phyloP scores from a whole-genome alignment of 2,797 vertebrate genomes.

The Dryobates pubescens region DNA sequence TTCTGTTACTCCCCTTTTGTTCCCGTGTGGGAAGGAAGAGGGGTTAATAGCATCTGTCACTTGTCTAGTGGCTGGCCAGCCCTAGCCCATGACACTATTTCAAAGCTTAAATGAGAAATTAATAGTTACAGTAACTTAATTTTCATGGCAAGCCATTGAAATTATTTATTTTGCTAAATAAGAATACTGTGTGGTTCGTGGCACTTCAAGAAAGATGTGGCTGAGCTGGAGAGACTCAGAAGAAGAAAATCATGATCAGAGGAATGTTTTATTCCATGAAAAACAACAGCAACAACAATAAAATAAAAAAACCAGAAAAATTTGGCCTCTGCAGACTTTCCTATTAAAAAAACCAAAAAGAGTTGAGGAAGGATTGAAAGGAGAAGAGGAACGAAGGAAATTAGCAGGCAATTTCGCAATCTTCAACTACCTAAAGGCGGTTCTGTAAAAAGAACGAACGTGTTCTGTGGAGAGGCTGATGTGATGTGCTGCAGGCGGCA shows the following conservation, averaged over 20 bases:
- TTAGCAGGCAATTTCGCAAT: rapidly evolving
- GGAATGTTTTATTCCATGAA: background rate
- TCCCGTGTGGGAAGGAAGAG: too few species aligned
- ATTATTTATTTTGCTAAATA: background rate
- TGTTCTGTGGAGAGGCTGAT: rapidly evolving
- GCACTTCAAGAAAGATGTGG: background rate
- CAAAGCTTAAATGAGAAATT: background rate
- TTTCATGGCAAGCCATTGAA: background rate
- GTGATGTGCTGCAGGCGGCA: background rate
- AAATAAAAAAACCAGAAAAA: too few species aligned
- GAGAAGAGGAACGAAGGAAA: background rate
- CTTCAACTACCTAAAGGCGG: rapidly evolving
- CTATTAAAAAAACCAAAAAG: too few species aligned
- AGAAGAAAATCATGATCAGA: rapidly evolving
- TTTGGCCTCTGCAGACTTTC: rapidly evolving
- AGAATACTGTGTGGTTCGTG: background rate
- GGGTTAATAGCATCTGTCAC: too few species aligned
- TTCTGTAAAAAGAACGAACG: background rate
- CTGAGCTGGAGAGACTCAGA: background rate
- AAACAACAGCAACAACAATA: too few species aligned
- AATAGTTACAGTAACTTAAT: background rate
- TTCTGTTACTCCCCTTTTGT: too few species aligned
- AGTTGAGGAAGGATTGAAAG: rapidly evolving
- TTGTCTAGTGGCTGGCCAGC: too few species aligned
- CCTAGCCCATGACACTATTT: background rate